Base-by-base conservation (phyloP, 2,797 vertebrate genomes). In the Varecia variegata region DNA sequence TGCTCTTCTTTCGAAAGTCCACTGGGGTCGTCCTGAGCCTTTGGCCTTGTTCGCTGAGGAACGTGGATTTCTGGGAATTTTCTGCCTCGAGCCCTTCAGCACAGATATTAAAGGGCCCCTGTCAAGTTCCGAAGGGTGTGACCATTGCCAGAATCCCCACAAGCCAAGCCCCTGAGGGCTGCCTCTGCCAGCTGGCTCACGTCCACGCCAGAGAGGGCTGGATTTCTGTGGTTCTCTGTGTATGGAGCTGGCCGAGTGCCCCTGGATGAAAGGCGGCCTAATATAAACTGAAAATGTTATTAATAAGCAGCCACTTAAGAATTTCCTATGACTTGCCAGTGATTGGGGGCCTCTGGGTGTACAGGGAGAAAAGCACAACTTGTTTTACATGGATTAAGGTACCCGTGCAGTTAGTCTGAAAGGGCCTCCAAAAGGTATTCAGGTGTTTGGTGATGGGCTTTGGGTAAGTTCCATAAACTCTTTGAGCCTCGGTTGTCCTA, bases 241-340 rank as follows among this genome's bases (percentile, higher is more conserved):
- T 58, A 38, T 32, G 45, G 77, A 90, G 84, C 94, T 98, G 96
- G 97, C 97, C 23, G 0, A 60, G 84, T 96, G 86, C 85, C 94
- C 81, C 92, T 92, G 97, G 94, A 97, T 98, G 95, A 97, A 98
- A 97, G 96, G 96, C 85, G 13, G 94, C 74, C 93, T 97, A 97
- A 97, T 97, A 96, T 97, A 97, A 98, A 98, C 98, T 94, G 92
- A 98, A 97, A 97, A 97, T 95, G 96, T 97, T 98, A 97, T 97
- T 97, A 98, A 98, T 98, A 97, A 98, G 97, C 97, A 97, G 95
- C 96, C 98, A 97, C 97, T 97, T 97, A 97, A 97, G 96, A 98
- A 97, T 97, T 97, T 97, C 96, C 96, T 98, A 90, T 65, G 94
- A 95, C 91, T 97, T 95, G 82, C 92, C 96, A 96, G 88, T 97